phyloP scores from a whole-genome alignment of 2,888 invertebrate genomes.

The Xanthia icteritia region DNA sequence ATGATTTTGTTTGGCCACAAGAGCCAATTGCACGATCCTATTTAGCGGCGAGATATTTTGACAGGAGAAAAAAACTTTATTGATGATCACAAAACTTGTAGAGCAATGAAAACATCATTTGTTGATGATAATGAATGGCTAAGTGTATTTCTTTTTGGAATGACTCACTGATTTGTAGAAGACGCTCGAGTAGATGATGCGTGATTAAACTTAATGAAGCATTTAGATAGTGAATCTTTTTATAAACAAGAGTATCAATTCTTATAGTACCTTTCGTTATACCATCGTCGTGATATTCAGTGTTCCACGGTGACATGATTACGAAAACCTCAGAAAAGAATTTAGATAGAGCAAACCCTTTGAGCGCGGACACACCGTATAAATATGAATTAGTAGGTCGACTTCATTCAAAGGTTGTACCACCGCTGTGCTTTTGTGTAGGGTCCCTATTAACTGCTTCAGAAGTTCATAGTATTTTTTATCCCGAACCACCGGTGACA shows the following conservation, averaged over 20 bases:
- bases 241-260: slow-evolving; percentile 11
- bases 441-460: slow-evolving; percentile 87
- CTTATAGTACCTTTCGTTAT: slow-evolving; percentile 22
- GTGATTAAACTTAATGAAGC: slow-evolving; percentile 60
- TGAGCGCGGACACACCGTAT: slow-evolving; percentile 77
- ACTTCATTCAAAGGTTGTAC: slow-evolving; percentile 78
- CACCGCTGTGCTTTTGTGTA: slow-evolving; percentile 82
- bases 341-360: slow-evolving; percentile 76
- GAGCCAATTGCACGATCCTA: slow-evolving; percentile 70
- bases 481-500: slow-evolving; percentile 76
- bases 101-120: slow-evolving; percentile 71
- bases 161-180: slow-evolving; percentile 56
- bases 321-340: slow-evolving; percentile 68
- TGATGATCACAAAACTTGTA: slow-evolving; percentile 65
- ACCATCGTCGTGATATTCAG: slow-evolving; percentile 42
- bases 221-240: slow-evolving; percentile 51
- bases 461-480: slow-evolving; percentile 89
- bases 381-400: slow-evolving; percentile 83
- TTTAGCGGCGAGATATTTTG: slow-evolving; percentile 68
- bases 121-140: slow-evolving; percentile 65
- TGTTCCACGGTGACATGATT: slow-evolving; percentile 71
- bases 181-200: slow-evolving; percentile 45
- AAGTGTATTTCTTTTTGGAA: slow-evolving; percentile 59
- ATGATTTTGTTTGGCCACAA: slow-evolving; percentile 74
- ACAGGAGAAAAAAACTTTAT: slow-evolving; percentile 72